Conservation (phyloP, 2,888 invertebrate species). For the Euspilapteryx auroguttella region DNA sequence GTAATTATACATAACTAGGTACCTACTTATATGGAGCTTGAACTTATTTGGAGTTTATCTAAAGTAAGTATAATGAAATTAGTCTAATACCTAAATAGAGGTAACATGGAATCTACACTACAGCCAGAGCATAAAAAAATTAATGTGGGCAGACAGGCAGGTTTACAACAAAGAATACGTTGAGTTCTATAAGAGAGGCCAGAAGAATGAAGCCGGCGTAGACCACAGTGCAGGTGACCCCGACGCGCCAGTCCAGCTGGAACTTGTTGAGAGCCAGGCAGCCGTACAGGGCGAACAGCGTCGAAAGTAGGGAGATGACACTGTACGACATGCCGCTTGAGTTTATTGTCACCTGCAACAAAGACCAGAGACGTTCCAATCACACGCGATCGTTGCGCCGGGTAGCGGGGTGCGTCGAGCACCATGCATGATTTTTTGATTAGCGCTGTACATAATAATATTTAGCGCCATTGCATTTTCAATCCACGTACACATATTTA, state of each 20-base stretch:
- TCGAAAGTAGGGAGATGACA: slow-evolving; percentile 72
- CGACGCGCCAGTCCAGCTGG: slow-evolving; percentile 70
- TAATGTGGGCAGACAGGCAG: slow-evolving; percentile 68
- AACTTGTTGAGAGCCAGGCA: slow-evolving; percentile 70
- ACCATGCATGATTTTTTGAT: too few species aligned
- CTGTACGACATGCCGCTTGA: slow-evolving; percentile 78
- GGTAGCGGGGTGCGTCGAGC: too few species aligned
- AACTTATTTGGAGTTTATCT: too few species aligned
- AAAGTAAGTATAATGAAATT: too few species aligned
- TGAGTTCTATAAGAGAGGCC: slow-evolving; percentile 75
- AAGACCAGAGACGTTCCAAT: slow-evolving; percentile 1
- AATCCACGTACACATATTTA: too few species aligned
- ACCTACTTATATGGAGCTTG: too few species aligned
- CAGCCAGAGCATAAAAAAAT: slow-evolving; percentile 6
- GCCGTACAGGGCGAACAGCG: slow-evolving; percentile 69
- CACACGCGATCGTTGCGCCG: too few species aligned
- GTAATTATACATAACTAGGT: too few species aligned
- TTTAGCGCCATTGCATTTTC: too few species aligned
- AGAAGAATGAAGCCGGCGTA: slow-evolving; percentile 69
- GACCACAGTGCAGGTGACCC: slow-evolving; percentile 65
- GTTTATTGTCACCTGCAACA: slow-evolving; percentile 65
- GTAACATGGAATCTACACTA: too few species aligned
- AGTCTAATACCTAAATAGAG: too few species aligned
- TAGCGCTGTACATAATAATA: too few species aligned
- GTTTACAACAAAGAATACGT: slow-evolving; percentile 75